Evolutionary conservation across 2,797 vertebrate species (phyloP).

Genomic region (Acipenser ruthenus): DNA sequence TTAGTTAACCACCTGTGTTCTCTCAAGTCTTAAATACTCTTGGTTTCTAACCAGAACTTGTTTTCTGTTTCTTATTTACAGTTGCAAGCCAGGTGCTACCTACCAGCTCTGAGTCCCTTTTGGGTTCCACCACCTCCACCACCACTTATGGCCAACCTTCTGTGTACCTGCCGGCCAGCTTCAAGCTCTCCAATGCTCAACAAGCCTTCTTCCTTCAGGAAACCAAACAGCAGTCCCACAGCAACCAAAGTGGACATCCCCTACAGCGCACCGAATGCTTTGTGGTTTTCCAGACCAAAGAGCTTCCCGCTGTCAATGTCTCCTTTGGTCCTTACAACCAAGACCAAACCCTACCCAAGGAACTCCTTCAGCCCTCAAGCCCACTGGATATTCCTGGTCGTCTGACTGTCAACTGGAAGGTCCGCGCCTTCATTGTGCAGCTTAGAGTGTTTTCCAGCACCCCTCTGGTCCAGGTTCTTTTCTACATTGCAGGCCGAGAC

Average conservation of each 20-base stretch:
- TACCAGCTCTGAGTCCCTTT: conserved; percentile 64
- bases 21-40: too few relatives aligned
- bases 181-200: conserved; percentile 88
- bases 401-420: conserved; percentile 95
- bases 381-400: conserved; percentile 81
- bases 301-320: conserved; percentile 85
- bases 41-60: neutral
- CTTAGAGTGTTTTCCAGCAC: conserved; percentile 76
- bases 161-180: conserved; percentile 78
- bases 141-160: conserved; percentile 47
- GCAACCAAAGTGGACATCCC: conserved; percentile 47
- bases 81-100: conserved; percentile 70
- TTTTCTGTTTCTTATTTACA: conserved; percentile 41
- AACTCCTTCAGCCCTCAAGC: conserved; percentile 85
- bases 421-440: conserved; percentile 89
- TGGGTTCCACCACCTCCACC: conserved; percentile 51
- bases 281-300: conserved; percentile 95
- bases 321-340: conserved; percentile 82
- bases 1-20: too few relatives aligned
- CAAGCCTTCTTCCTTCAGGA: conserved; percentile 93
- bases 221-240: conserved; percentile 44
- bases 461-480: conserved; percentile 85
- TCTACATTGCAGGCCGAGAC: conserved; percentile 90
- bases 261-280: conserved; percentile 88
- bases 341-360: conserved; percentile 81